phyloP scores from a whole-genome alignment of 2,888 invertebrate genomes.

The Hypena proboscidalis region DNA sequence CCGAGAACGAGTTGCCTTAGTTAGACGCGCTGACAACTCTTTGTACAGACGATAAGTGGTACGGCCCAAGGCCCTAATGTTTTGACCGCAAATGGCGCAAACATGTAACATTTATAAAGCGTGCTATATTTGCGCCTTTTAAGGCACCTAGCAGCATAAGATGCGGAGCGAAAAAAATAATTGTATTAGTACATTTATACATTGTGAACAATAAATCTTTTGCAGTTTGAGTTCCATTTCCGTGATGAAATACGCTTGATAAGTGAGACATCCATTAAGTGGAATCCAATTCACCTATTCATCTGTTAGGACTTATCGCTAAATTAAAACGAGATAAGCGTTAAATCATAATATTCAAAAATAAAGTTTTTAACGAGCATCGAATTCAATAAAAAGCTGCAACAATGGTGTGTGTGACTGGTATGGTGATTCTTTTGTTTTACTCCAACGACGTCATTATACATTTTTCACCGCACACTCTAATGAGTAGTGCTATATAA shows the following conservation, averaged over 20 bases:
- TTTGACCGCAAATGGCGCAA: too few species aligned
- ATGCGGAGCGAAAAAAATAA: too few species aligned
- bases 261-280: conserved; percentile 13
- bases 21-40: too few species aligned
- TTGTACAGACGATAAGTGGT: too few species aligned
- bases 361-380: conserved; percentile 76
- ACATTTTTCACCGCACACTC: conserved; percentile 67
- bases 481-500: conserved; percentile 68
- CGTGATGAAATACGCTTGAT: conserved; percentile 2
- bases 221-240: too few species aligned
- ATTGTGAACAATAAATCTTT: too few species aligned
- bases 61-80: too few species aligned
- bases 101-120: too few species aligned
- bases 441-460: conserved; percentile 65
- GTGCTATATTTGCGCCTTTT: too few species aligned
- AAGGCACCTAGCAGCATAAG: too few species aligned
- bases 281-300: conserved; percentile 15
- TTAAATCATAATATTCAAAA: conserved; percentile 44
- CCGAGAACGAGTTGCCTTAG: too few species aligned
- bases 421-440: conserved; percentile 74
- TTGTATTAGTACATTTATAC: too few species aligned
- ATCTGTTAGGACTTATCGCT: conserved; percentile 9
- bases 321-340: conserved; percentile 27
- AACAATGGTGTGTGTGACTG: conserved; percentile 76
- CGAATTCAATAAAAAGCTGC: conserved; percentile 72